Conservation (phyloP, 2,797 vertebrate genomes). For the Sebastes steindachneri region DNA sequence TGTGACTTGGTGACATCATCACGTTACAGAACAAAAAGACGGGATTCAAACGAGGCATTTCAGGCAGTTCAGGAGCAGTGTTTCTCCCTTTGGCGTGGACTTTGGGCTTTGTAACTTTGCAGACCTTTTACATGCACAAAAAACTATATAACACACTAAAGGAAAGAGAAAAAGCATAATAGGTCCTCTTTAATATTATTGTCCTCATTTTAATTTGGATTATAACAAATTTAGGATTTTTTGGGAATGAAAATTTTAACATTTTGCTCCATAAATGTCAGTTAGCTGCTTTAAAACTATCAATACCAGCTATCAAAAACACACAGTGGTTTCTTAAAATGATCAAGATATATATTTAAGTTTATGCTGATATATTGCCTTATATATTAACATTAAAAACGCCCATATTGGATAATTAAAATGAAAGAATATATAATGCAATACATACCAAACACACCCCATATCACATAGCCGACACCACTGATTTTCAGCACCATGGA, state of each 20-base stretch:
- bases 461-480: background rate
- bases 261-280: background rate
- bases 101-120: too few relatives aligned
- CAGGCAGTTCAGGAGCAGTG: too few relatives aligned
- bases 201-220: background rate
- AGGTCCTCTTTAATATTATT: background rate
- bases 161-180: background rate
- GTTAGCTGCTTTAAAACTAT: too few relatives aligned
- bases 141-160: too few relatives aligned
- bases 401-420: background rate
- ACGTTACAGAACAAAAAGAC: too few relatives aligned
- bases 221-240: background rate
- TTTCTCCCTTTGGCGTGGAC: too few relatives aligned
- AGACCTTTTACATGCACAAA: too few relatives aligned
- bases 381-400: background rate
- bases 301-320: too few relatives aligned
- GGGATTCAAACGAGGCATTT: too few relatives aligned
- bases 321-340: background rate
- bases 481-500: constrained; percentile 34
- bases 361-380: background rate
- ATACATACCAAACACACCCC: background rate
- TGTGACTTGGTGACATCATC: too few relatives aligned
- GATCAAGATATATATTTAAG: rapidly evolving
- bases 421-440: rapidly evolving
- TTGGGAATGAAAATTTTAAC: rapidly evolving